Evolutionary conservation across 2,888 invertebrate species (phyloP), one percentile per base, ranked within the genome.

Genomic region (Nezara viridula): DNA sequence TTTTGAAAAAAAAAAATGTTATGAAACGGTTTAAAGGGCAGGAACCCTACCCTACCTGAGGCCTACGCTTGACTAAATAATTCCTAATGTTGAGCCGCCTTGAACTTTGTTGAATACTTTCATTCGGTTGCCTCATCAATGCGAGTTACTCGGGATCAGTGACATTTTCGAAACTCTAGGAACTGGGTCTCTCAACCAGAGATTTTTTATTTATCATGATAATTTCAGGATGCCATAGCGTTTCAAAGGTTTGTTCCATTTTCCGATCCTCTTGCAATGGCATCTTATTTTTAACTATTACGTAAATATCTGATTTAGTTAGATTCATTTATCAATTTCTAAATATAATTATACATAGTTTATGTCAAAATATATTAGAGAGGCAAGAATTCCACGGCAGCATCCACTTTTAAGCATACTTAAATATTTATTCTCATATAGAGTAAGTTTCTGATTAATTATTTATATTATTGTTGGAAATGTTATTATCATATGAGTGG

Each of bases 1-100:
- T 73, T 73, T 19, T 7, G 19, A 73, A 37, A 73, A 73, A 66
- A 73, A 37, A 73, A 73, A 73, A 73, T 19, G 66, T 73, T 73
- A 73, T 73, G 66, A 73, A 73, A 73, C 66, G 66, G 66, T 73
- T 73, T 73, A 73, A 73, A 73, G 66, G 66, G 32, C 37, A 73
- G 37, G 32, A 37, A 37, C 66, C 27, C 37, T 19, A 37, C 66
- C 32, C 19, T 19, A 19, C 19, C 66, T 19, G 60, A 10, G 9
- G 66, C 27, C 6, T 73, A 37, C 9, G 66, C 16, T 37, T 73
- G 16, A 19, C 32, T 73, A 73, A 73, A 73, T 73, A 73, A 37
- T 73, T 73, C 21, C 19, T 16, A 32, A 66, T 32, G 66, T 32
- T 19, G 32, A 19, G 66, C 0, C 66, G 0, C 66, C 66, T 73